Base-by-base conservation (phyloP, 2,113 vertebrate genomes). In the Halcyon senegalensis region DNA sequence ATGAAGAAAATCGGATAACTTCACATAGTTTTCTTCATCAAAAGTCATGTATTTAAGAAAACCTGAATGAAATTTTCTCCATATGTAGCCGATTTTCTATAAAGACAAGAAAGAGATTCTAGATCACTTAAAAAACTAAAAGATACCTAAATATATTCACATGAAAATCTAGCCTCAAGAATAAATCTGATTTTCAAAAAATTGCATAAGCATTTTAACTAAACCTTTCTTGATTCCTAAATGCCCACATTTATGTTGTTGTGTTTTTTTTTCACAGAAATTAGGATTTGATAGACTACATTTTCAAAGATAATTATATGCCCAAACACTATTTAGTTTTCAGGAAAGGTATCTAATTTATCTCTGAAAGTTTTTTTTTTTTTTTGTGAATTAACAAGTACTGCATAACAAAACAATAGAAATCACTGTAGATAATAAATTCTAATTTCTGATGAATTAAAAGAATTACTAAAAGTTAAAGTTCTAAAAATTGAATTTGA, bases 241-340 rank as follows among this genome's bases (percentile, higher is more conserved):
- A 59, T 44, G n/a, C 13, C 7, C 15, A 48, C 7, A 7, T 5
- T 79, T 51, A 37, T 67, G 0, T 0, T 30, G 15, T 43, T 43
- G 16, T 43, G 14, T 13, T 43, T 43, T 84, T 73, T 73, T 10
- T 77, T 77, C 4, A 17, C 41, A 23, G 15, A 74, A 85, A 10
- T 28, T 33, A 25, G 5, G 11, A 39, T 73, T 90, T 16, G 25
- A 39, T 9, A 31, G 33, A 18, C 25, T 51, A 62, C 3, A 24
- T 51, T 6, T 15, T 74, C 27, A 43, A 17, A 43, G 4, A 48
- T 24, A 82, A 79, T 55, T 75, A 41, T 20, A 3, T 19, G 1
- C 8, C 23, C 46, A 43, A 25, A 25, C 1, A 0, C 28, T 12
- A 66, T 56, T 76, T 50, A 31, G 4, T 28, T 80, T 76, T 56